phyloP scores from a whole-genome alignment of 2,888 invertebrate species.

The Meteorus colon region DNA sequence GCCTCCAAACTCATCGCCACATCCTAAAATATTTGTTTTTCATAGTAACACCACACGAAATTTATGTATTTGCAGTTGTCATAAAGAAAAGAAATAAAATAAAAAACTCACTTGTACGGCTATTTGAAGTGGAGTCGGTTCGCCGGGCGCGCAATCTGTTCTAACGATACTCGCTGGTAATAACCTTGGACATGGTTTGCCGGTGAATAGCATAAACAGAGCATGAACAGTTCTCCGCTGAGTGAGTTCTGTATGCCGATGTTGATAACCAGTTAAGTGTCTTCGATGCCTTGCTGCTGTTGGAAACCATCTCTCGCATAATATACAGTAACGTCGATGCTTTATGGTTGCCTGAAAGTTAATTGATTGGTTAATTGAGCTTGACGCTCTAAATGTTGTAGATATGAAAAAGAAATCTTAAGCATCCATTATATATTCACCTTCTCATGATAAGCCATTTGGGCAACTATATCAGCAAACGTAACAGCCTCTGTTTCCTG shows the following conservation, averaged over 20 bases:
- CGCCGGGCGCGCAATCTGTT: constrained; percentile 67
- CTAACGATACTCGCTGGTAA: constrained; percentile 65
- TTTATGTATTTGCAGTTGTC: neutral
- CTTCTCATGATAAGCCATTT: constrained; percentile 71
- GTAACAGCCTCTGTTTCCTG: constrained; percentile 55
- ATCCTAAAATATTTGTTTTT: constrained; percentile 52
- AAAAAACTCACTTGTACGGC: constrained; percentile 68
- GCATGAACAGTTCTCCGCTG: constrained; percentile 72
- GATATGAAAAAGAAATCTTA: no score
- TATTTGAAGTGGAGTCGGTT: constrained; percentile 71
- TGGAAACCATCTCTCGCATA: constrained; percentile 72
- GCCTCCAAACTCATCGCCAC: constrained; percentile 58
- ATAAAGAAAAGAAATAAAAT: neutral
- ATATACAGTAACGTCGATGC: constrained; percentile 69
- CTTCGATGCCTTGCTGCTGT: constrained; percentile 66
- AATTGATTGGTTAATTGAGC: neutral
- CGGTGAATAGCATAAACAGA: constrained; percentile 71
- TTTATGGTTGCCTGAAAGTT: constrained; percentile 68
- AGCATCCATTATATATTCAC: constrained; percentile 50
- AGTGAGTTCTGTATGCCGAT: constrained; percentile 69
- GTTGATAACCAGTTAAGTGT: constrained; percentile 70
- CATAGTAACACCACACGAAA: neutral
- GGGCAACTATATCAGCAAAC: constrained; percentile 65
- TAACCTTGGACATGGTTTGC: constrained; percentile 69
- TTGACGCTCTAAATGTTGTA: no score